Percentiles rank a stretch among this genome's conserved stretches.
Conservation (phyloP, 1,140 invertebrate species). For the Sycobia sp. region DNA sequence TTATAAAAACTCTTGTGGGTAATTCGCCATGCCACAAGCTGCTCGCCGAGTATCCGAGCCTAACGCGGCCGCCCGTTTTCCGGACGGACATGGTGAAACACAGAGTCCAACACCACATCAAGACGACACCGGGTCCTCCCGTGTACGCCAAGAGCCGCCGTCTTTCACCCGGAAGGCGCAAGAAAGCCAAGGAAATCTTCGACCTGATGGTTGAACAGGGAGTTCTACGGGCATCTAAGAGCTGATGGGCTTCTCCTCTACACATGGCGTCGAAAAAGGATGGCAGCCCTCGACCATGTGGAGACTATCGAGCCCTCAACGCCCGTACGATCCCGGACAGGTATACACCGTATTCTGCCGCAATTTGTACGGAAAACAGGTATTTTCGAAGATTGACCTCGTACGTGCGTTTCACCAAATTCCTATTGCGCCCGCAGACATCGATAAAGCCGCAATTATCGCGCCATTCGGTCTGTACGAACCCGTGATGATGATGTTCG, state of each 20-base stretch:
- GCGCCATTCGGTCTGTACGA: neutral
- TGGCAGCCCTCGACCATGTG: constrained; percentile 54
- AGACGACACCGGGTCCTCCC: neutral
- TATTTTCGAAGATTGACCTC: constrained; percentile 57
- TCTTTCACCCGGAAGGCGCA: neutral
- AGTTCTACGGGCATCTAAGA: constrained; percentile 39
- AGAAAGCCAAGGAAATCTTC: neutral
- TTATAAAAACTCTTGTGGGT: neutral
- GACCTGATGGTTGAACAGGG: constrained; percentile 37
- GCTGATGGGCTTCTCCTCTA: constrained; percentile 52
- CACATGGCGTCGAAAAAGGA: constrained; percentile 56
- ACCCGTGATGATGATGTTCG: neutral
- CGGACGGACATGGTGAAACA: neutral
- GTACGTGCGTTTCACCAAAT: neutral
- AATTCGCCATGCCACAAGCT: neutral
- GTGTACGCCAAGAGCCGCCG: neutral
- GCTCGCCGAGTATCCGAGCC: neutral
- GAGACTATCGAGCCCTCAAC: constrained; percentile 61
- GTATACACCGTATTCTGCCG: too few species aligned
- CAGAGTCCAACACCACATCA: neutral
- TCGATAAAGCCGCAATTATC: neutral
- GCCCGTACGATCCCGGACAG: constrained; percentile 19
- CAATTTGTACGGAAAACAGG: constrained; percentile 45
- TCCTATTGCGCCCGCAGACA: neutral
- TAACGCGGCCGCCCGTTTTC: neutral